Evolutionary conservation across 2,113 vertebrate species (phyloP), one percentile per base, ranked within the genome.

Genomic region (Zosterops hypoxanthus): DNA sequence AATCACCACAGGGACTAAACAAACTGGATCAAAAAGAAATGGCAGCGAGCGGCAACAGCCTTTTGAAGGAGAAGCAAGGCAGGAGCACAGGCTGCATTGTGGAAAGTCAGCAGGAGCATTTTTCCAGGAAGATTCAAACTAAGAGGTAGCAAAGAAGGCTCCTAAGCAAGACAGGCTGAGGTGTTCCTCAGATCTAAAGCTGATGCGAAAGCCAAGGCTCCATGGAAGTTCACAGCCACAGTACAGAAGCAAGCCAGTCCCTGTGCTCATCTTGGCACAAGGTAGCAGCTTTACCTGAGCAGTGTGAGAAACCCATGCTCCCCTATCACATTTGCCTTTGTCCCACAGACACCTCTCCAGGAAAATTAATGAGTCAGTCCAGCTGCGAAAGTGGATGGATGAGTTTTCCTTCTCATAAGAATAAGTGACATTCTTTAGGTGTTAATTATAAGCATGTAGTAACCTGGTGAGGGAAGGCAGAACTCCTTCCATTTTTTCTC

Each of bases 11-110:
- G 31, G 59, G 23, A 71, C 44, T 65, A 53, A 77, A 68, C 47
- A 73, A 76, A 63, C 36, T 46, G 41, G 56, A 80, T 76, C 28
- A 79, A 50, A 87, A 83, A 78, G 59, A 75, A 91, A 69, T 46
- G 77, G 20, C 41, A 80, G 49, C 5, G 1, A 26, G 4, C 28
- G 19, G 29, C 20, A 3, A 12, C 21, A 80, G 23, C 0, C 5
- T 52, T 83, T 75, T 60, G 69, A 66, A 92, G 60, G 34, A 72
- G 15, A 52, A 81, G 23, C 5, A 36, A 79, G 29, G 46, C 31
- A 64, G 46, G 57, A 71, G 46, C 5, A 19, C 15, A 15, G 39
- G 12, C 28, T 72, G 18, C 2, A 0, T 15, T 50, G 12, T 70
- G 77, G 24, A 42, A 64, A 88, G 34, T n/a, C 49, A 33, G 14